Evolutionary conservation across 2,113 vertebrate species (phyloP).

Genomic region (Prionailurus bengalensis): DNA sequence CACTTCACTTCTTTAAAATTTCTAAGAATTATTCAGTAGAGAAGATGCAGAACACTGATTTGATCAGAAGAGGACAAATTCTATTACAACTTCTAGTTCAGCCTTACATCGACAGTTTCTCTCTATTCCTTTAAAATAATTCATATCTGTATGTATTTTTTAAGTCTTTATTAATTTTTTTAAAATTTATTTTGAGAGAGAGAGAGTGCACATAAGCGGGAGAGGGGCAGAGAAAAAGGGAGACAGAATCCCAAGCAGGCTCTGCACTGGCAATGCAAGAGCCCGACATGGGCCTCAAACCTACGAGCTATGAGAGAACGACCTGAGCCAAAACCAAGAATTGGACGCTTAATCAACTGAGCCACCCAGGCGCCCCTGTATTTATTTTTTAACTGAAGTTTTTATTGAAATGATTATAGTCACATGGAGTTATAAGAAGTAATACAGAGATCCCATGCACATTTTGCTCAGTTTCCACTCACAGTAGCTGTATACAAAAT

Average conservation of each 20-base stretch:
- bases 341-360: no score
- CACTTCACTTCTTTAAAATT: neutral
- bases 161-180: neutral
- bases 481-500: neutral
- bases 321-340: no score
- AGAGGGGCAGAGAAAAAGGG: no score
- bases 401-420: constrained; percentile 15
- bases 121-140: constrained; percentile 17
- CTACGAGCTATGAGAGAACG: no score
- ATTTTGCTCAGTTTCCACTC: neutral
- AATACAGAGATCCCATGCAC: neutral
- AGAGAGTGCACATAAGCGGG: no score
- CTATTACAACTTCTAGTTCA: constrained; percentile 4
- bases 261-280: no score
- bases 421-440: neutral
- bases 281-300: no score
- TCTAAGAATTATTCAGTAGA: constrained; percentile 41
- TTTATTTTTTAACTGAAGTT: neutral
- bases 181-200: neutral
- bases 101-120: neutral
- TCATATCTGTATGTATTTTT: neutral
- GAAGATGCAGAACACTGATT: constrained; percentile 37
- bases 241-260: no score
- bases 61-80: constrained; percentile 38
- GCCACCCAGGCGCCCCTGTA: neutral